Conservation (phyloP, 2,113 vertebrate species). For the Oenanthe oenanthe region DNA sequence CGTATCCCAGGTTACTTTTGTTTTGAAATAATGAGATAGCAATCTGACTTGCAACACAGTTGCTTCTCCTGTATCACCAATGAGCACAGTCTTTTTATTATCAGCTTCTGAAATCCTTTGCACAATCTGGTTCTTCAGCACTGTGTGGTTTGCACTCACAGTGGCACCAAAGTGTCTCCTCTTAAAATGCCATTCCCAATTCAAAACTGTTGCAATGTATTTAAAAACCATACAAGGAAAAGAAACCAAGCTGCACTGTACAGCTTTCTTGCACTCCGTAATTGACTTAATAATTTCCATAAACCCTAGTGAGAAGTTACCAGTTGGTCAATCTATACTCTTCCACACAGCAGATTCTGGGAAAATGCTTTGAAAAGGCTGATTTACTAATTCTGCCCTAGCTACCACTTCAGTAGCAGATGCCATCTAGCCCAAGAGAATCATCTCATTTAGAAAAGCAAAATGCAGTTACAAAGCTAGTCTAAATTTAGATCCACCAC, state of each 20-base stretch:
- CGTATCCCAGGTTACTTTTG: neutral
- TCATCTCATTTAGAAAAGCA: slow-evolving; percentile 15
- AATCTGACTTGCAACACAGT: slow-evolving; percentile 15
- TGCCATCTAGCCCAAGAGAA: slow-evolving; percentile 47
- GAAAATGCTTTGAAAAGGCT: slow-evolving; percentile 9
- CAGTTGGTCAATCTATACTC: neutral
- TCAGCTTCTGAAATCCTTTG: neutral
- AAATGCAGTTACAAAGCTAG: slow-evolving; percentile 27
- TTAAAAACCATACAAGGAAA: slow-evolving; percentile 23
- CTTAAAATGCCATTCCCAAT: neutral
- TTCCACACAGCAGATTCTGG: neutral
- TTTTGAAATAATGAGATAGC: neutral
- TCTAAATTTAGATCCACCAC: slow-evolving; percentile 36
- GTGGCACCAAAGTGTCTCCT: neutral
- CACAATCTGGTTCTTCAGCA: neutral
- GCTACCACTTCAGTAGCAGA: slow-evolving; percentile 55
- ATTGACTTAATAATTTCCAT: slow-evolving; percentile 6
- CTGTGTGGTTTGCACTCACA: neutral
- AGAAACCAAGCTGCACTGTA: neutral
- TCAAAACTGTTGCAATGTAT: neutral
- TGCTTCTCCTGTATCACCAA: neutral
- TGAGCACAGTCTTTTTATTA: neutral
- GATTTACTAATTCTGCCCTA: slow-evolving; percentile 61
- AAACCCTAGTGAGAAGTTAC: slow-evolving; percentile 37
- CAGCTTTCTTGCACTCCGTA: neutral